Conservation (phyloP, 37 sponge, comb jelly and placozoan species). For the Oopsacas minuta region DNA sequence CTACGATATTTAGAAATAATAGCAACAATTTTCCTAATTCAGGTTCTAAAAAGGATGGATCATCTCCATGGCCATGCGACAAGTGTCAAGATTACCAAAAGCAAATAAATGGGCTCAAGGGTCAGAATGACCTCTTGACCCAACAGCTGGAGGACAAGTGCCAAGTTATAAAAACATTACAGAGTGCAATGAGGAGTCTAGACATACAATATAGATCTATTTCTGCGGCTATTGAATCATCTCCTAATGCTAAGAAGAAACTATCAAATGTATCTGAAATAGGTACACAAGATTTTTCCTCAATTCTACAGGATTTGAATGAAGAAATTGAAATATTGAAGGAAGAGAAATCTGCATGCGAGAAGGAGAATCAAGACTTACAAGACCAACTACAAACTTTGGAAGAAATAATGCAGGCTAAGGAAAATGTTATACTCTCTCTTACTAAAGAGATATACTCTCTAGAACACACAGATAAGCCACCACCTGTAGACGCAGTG, state of each 20-base stretch:
- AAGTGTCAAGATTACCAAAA: background rate
- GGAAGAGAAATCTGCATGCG: background rate
- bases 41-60: background rate
- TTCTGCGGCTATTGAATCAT: background rate
- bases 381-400: background rate
- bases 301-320: background rate
- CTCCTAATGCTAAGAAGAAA: background rate
- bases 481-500: background rate
- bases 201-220: background rate
- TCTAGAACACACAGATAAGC: background rate
- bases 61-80: background rate
- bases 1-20: background rate
- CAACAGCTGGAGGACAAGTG: conserved; percentile 10
- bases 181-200: background rate
- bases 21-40: background rate
- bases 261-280: background rate
- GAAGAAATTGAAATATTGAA: background rate
- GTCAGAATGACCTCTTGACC: background rate
- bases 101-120: background rate
- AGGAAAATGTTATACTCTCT: background rate
- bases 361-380: background rate
- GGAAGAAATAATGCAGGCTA: background rate
- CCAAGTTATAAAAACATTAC: background rate
- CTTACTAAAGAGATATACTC: background rate
- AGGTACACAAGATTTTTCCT: background rate